Evolutionary conservation across 2,113 vertebrate species (phyloP).

Genomic region (Hiodon alosoides): DNA sequence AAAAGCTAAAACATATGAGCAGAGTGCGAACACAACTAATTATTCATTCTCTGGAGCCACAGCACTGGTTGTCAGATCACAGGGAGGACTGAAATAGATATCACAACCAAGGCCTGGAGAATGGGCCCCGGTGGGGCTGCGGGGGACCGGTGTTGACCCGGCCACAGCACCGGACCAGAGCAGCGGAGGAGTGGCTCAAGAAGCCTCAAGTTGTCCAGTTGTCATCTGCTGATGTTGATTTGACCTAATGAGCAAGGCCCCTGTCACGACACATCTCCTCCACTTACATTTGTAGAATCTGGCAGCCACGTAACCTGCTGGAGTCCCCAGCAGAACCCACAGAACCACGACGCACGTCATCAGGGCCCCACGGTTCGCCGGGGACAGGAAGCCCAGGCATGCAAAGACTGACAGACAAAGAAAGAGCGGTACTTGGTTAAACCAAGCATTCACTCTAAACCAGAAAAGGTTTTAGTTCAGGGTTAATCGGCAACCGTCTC

Average conservation of each 20-base stretch:
- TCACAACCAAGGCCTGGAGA: slow-evolving; percentile 52
- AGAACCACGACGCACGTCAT: slow-evolving; percentile 84
- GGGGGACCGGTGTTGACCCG: slow-evolving; percentile 36
- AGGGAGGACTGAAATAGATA: slow-evolving; percentile 65
- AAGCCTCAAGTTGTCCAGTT: slow-evolving; percentile 62
- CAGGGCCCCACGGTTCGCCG: slow-evolving; percentile 82
- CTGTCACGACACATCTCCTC: slow-evolving; percentile 69
- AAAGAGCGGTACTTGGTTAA: not conserved
- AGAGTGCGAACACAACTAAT: slow-evolving; percentile 44
- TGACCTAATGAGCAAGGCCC: slow-evolving; percentile 67
- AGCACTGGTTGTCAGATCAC: slow-evolving; percentile 48
- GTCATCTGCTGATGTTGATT: slow-evolving; percentile 72
- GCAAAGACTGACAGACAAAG: slow-evolving; percentile 66
- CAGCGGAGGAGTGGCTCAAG: slow-evolving; percentile 42
- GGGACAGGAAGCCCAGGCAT: slow-evolving; percentile 84
- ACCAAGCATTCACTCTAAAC: too few relatives aligned
- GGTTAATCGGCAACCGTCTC: too few relatives aligned
- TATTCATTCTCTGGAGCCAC: slow-evolving; percentile 55
- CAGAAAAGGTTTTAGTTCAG: too few relatives aligned
- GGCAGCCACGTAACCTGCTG: slow-evolving; percentile 86
- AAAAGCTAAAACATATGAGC: slow-evolving; percentile 57
- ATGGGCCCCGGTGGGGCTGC: slow-evolving; percentile 33
- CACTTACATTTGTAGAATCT: slow-evolving; percentile 93
- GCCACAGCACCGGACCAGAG: slow-evolving; percentile 31
- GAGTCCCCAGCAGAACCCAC: slow-evolving; percentile 78